A percentile compares a stretch with the other conserved stretches of the same genome.
Conservation (phyloP, 2,888 invertebrate genomes). For the Caprella mutica region DNA sequence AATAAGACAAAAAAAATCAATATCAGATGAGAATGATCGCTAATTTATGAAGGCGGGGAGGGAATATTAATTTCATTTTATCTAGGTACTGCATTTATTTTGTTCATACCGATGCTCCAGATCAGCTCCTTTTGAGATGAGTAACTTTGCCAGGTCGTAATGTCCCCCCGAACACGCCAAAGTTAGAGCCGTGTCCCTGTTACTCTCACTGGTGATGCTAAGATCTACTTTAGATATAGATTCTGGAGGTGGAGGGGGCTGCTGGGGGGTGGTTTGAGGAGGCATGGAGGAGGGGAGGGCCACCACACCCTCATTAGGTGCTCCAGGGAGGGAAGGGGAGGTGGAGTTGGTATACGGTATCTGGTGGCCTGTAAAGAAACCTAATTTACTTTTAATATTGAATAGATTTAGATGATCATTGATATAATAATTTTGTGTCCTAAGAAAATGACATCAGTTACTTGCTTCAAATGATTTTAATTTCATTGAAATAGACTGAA, state of each 20-base stretch:
- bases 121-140: conserved; percentile 82
- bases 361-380: no score
- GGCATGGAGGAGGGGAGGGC: conserved; percentile 14
- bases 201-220: conserved; percentile 95
- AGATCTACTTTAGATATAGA: conserved; percentile 71
- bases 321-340: conserved; percentile 10
- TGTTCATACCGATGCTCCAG: conserved; percentile 48
- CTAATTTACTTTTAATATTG: no score
- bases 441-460: no score
- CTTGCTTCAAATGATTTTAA: no score
- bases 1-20: not conserved
- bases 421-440: no score
- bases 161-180: conserved; percentile 95
- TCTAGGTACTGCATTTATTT: not conserved
- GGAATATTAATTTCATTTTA: no score
- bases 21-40: conserved; percentile 3
- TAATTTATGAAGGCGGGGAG: no score
- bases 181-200: conserved; percentile 96
- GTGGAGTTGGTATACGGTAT: no score
- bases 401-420: no score
- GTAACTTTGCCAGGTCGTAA: conserved; percentile 83
- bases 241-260: no score
- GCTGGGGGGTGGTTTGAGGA: conserved; percentile 35
- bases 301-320: conserved; percentile 12
- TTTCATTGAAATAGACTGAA: no score